These are phyloP conservation scores for Idaea biselata DNA, from an alignment of 2,888 invertebrate genomes.

Conservation along the genomic window DNA sequence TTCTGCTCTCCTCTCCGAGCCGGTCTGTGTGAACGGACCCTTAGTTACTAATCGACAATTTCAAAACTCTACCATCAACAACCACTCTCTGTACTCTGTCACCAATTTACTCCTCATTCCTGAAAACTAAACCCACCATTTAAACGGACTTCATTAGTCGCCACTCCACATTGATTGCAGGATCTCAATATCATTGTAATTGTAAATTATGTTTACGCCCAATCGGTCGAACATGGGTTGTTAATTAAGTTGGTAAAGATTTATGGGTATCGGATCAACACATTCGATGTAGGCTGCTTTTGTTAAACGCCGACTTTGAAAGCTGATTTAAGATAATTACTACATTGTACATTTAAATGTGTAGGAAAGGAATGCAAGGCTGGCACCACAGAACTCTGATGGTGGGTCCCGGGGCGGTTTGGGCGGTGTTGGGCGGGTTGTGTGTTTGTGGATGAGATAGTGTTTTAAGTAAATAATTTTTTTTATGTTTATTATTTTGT, in stretches of 20 bases:
- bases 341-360: background rate
- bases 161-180: background rate
- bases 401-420: too few species aligned
- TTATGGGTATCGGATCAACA: slow-evolving; percentile 1
- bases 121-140: background rate
- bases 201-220: slow-evolving; percentile 1
- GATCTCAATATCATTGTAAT: background rate
- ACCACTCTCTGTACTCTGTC: too few species aligned
- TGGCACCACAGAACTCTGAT: too few species aligned
- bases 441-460: too few species aligned
- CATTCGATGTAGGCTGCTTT: background rate
- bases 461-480: too few species aligned
- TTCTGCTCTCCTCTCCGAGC: too few species aligned
- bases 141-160: background rate
- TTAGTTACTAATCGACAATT: too few species aligned
- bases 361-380: too few species aligned
- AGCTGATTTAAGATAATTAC: background rate
- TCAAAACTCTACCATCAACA: too few species aligned
- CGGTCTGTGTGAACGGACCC: too few species aligned
- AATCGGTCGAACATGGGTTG: background rate
- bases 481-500: too few species aligned
- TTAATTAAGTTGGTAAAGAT: slow-evolving; percentile 1
- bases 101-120: background rate
- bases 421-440: too few species aligned
- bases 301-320: background rate